These are phyloP conservation scores for Pararge aegeria DNA, from an alignment of 1,140 invertebrate genomes.

Conservation along the genomic window DNA sequence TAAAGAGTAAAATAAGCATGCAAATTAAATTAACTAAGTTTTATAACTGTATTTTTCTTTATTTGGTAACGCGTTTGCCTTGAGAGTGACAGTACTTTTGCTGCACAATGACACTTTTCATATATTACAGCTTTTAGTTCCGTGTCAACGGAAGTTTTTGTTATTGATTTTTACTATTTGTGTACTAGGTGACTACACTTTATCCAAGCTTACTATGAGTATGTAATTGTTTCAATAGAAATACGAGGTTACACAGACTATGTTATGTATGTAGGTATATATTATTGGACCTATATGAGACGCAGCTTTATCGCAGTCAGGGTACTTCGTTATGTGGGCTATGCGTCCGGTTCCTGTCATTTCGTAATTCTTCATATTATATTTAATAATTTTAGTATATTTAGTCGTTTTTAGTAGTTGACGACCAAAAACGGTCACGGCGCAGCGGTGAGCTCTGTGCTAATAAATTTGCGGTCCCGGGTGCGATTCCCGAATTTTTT, in stretches of 20 bases:
- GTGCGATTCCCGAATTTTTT: too few relatives aligned
- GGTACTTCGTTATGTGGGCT: background rate
- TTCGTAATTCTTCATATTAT: background rate
- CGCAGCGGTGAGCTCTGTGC: too few relatives aligned
- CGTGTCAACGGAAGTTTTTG: background rate
- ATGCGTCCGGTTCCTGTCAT: background rate
- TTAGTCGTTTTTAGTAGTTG: too few relatives aligned
- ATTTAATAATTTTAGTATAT: too few relatives aligned
- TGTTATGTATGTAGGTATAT: too few relatives aligned
- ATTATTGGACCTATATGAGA: background rate
- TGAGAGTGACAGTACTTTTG: conserved; percentile 13
- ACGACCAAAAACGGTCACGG: too few relatives aligned
- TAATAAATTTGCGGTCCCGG: too few relatives aligned
- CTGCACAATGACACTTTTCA: background rate
- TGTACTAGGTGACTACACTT: too few relatives aligned
- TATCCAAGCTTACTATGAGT: too few relatives aligned
- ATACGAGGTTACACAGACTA: too few relatives aligned
- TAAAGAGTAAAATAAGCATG: background rate
- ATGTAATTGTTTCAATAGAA: too few relatives aligned
- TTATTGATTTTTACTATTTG: conserved; percentile 2
- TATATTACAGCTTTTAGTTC: background rate
- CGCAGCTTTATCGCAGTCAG: background rate
- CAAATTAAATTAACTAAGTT: background rate
- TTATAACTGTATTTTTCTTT: conserved; percentile 2
- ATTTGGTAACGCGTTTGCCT: conserved; percentile 27